A percentile compares a stretch with the other conserved stretches of the same genome.
phyloP scores from a whole-genome alignment of 1,140 invertebrate species.

The Himalopsyche phryganea region DNA sequence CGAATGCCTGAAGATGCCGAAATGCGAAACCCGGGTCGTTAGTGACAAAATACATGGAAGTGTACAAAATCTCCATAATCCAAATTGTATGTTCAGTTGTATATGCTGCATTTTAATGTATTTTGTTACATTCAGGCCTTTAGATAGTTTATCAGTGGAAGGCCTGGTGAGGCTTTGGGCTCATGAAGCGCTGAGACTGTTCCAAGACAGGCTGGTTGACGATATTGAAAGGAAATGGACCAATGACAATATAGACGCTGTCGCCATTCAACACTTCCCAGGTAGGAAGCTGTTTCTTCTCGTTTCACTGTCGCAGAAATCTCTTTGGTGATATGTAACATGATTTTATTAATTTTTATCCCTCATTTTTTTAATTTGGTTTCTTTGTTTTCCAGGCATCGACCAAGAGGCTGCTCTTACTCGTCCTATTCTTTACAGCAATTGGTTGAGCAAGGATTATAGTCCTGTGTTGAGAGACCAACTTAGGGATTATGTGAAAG shows the following conservation, averaged over 20 bases:
- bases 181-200: constrained; percentile 95
- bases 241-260: constrained; percentile 94
- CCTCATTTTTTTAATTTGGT: background rate
- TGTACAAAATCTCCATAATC: too few relatives aligned
- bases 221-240: constrained; percentile 96
- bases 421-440: constrained; percentile 95
- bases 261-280: constrained; percentile 94
- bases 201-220: constrained; percentile 95
- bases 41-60: too few relatives aligned
- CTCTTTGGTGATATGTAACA: too few relatives aligned
- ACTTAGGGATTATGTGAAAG: constrained; percentile 93
- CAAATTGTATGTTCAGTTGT: too few relatives aligned
- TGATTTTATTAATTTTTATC: too few relatives aligned
- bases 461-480: constrained; percentile 94
- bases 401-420: constrained; percentile 80
- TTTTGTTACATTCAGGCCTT: constrained; percentile 57
- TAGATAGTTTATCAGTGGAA: constrained; percentile 89
- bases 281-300: constrained; percentile 43
- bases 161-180: constrained; percentile 96
- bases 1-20: too few relatives aligned
- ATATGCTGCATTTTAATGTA: background rate
- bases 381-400: constrained; percentile 53
- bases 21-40: too few relatives aligned
- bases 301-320: background rate
- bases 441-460: constrained; percentile 99